Percentiles rank a stretch among this genome's conserved stretches.
Evolutionary conservation across 2,113 vertebrate species (phyloP).

Genomic region (Lontra canadensis): DNA sequence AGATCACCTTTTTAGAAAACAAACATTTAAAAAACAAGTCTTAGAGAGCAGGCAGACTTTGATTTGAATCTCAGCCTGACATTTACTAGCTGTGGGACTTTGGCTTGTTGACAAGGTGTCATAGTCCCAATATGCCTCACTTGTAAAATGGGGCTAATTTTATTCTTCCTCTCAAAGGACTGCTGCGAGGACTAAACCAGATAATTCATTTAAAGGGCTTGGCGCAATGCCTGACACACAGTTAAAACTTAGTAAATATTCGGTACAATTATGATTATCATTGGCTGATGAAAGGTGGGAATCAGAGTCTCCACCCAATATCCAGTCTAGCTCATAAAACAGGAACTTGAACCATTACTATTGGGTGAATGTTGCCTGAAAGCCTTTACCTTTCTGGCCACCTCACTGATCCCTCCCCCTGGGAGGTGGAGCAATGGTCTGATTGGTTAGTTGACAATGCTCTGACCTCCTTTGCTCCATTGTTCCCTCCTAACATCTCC

Average conservation of each 20-base stretch:
- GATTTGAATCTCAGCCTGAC: background rate
- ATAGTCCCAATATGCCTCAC: background rate
- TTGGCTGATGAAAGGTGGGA: background rate
- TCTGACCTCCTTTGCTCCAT: background rate
- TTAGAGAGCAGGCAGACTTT: background rate
- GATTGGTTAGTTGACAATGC: background rate
- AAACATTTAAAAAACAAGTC: background rate
- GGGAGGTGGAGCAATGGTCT: background rate
- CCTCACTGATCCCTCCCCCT: background rate
- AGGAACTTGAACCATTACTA: background rate
- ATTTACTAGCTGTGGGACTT: background rate
- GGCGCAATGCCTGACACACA: background rate
- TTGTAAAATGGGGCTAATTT: conserved; percentile 12
- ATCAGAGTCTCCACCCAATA: background rate
- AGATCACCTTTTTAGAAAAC: background rate
- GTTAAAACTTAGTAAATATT: background rate
- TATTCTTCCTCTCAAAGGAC: background rate
- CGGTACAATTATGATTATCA: background rate
- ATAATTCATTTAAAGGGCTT: background rate
- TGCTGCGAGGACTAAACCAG: background rate
- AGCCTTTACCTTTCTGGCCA: background rate
- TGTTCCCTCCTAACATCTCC: background rate
- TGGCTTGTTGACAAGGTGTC: background rate
- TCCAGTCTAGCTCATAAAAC: background rate
- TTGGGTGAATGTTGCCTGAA: background rate